Evolutionary conservation across 2,113 vertebrate species (phyloP).

Genomic region (Platichthys flesus): DNA sequence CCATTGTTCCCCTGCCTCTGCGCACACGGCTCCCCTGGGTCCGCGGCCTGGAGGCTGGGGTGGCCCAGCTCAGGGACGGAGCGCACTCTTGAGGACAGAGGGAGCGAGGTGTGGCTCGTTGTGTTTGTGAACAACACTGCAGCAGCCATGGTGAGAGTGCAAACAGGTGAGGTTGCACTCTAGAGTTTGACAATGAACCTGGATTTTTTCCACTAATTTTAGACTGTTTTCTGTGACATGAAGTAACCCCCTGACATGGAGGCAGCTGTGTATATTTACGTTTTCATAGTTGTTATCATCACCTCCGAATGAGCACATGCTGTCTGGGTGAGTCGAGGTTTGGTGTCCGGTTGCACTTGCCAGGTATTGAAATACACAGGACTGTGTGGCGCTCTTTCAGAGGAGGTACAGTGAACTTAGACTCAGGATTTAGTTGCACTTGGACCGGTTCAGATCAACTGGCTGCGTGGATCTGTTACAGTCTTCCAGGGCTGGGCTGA

Average conservation of each 20-base stretch:
- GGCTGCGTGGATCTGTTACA: constrained; percentile 62
- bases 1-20: constrained; percentile 63
- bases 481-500: constrained; percentile 34
- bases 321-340: constrained; percentile 58
- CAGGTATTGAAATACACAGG: constrained; percentile 57
- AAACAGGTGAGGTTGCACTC: constrained; percentile 30
- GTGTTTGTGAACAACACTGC: constrained; percentile 58
- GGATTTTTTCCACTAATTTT: constrained; percentile 6
- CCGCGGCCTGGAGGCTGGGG: constrained; percentile 24
- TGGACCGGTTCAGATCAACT: constrained; percentile 60
- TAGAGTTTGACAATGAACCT: constrained; percentile 2
- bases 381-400: constrained; percentile 54
- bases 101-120: constrained; percentile 46
- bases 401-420: constrained; percentile 42
- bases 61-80: constrained; percentile 42
- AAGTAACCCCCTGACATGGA: constrained; percentile 49
- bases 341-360: constrained; percentile 67
- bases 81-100: constrained; percentile 7
- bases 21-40: constrained; percentile 45
- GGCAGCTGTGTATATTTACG: constrained; percentile 64
- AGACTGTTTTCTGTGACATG: constrained; percentile 28
- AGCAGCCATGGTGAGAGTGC: constrained; percentile 51
- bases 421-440: constrained; percentile 63
- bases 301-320: constrained; percentile 60
- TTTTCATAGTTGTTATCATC: constrained; percentile 68